Evolutionary conservation across 2,888 invertebrate genomes (phyloP), one percentile per base, ranked within the genome.

Genomic region (Cancer borealis): DNA sequence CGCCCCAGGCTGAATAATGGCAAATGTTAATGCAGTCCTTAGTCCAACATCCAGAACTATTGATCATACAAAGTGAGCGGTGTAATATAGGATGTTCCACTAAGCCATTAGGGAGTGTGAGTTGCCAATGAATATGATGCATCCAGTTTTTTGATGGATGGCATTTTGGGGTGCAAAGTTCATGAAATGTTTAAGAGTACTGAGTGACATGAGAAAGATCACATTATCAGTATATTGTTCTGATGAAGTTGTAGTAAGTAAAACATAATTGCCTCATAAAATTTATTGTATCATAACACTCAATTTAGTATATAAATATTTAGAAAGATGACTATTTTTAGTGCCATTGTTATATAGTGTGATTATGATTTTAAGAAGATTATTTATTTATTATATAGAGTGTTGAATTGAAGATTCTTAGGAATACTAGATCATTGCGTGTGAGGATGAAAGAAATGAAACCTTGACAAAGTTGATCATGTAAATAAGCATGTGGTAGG

Each of bases 281-380:
- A 79, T 46, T 92, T 54, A 84, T 60, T 90, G 89, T 94, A 92
- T 92, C 79, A 92, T 92, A 94, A 92, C 91, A 93, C 94, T 92
- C 94, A 94, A 88, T 79, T 89, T 91, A 92, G 92, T 54, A 66
- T 90, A 88, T 90, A 94, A 90, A 94, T 94, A 94, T 94, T 94
- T 92, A 92, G 92, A 79, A 92, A 94, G 94, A 94, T 46, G 89
- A 90, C 92, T 94, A 94, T 94, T 94, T 94, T 94, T 94, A 94
- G 94, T 94, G 94, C 94, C 94, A 94, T 94, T 94, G 94, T 94
- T 94, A 94, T 66, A 93, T 94, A 94, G 94, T 92, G 92, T 94
- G 94, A 94, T 88, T 94, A 92, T 94, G 94, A 94, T 89, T 92
- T 88, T 94, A 92, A 94, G 90, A 92, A 90, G 73, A 94, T 90